Conservation (phyloP, 2,888 invertebrate species). For the Agrochola circellaris region DNA sequence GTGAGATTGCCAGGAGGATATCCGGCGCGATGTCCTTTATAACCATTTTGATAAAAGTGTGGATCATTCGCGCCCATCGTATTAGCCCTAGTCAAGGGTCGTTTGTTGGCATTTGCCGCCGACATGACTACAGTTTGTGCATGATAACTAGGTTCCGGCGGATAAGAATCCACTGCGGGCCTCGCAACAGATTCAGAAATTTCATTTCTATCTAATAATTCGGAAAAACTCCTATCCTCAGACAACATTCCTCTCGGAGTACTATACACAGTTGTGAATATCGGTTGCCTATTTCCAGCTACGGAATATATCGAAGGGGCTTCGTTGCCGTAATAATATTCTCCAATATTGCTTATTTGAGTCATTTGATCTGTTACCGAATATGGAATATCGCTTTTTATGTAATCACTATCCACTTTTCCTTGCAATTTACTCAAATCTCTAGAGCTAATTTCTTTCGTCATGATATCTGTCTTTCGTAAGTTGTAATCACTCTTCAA, state of each 20-base stretch:
- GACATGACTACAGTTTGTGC: slow-evolving; percentile 90
- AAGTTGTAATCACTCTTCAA: slow-evolving; percentile 81
- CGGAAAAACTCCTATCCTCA: slow-evolving; percentile 92
- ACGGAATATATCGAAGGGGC: slow-evolving; percentile 94
- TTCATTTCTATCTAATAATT: slow-evolving; percentile 92
- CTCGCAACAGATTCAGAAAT: slow-evolving; percentile 82
- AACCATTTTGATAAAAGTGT: slow-evolving; percentile 91
- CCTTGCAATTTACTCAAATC: slow-evolving; percentile 81
- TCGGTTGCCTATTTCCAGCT: slow-evolving; percentile 93
- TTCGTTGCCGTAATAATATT: slow-evolving; percentile 88
- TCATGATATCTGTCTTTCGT: slow-evolving; percentile 74
- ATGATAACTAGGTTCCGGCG: slow-evolving; percentile 90
- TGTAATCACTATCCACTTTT: slow-evolving; percentile 78
- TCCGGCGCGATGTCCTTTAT: slow-evolving; percentile 92
- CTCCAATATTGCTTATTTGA: slow-evolving; percentile 81
- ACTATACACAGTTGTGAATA: slow-evolving; percentile 94
- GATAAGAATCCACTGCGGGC: slow-evolving; percentile 85
- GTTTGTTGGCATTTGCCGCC: slow-evolving; percentile 82
- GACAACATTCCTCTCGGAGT: slow-evolving; percentile 92
- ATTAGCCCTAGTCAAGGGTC: slow-evolving; percentile 91
- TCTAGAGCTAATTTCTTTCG: slow-evolving; percentile 79
- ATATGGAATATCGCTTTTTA: slow-evolving; percentile 79
- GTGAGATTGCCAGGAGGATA: slow-evolving; percentile 94
- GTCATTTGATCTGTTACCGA: slow-evolving; percentile 76
- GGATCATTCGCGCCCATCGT: slow-evolving; percentile 90